Conservation (phyloP, 2,113 vertebrate genomes). For the Alosa alosa region DNA sequence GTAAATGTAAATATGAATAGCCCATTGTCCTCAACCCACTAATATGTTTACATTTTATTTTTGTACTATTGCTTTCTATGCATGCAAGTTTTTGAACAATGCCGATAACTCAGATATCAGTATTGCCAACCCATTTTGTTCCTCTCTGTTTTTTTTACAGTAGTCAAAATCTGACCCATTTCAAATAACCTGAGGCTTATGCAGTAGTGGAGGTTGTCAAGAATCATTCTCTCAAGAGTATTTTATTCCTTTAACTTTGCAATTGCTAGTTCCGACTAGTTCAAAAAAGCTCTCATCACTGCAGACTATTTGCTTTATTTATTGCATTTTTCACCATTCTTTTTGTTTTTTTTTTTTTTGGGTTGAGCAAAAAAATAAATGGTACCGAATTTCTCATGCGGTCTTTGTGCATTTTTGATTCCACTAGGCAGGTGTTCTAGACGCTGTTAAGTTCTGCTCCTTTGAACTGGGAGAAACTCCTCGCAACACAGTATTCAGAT, state of each 20-base stretch:
- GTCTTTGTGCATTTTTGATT: conserved; percentile 8
- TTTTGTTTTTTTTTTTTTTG: conserved; percentile 15
- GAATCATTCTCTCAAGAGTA: background rate
- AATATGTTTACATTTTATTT: background rate
- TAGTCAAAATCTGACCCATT: background rate
- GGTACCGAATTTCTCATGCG: background rate
- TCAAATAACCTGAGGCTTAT: background rate
- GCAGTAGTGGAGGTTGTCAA: background rate
- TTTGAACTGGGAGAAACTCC: background rate
- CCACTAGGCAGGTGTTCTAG: background rate
- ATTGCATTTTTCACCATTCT: background rate
- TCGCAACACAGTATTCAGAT: background rate
- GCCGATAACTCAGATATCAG: background rate
- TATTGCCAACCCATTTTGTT: background rate
- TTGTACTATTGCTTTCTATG: background rate
- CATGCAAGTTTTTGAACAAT: background rate
- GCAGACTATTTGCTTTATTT: conserved; percentile 10
- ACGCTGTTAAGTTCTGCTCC: background rate
- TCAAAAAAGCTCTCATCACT: background rate
- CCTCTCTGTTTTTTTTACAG: background rate
- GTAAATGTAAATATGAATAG: too few species aligned
- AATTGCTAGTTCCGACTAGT: background rate
- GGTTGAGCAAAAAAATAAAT: background rate
- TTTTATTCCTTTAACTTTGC: background rate
- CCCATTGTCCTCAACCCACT: too few species aligned